Evolutionary conservation across 2,113 vertebrate genomes (phyloP).

Genomic region (Alces alces): DNA sequence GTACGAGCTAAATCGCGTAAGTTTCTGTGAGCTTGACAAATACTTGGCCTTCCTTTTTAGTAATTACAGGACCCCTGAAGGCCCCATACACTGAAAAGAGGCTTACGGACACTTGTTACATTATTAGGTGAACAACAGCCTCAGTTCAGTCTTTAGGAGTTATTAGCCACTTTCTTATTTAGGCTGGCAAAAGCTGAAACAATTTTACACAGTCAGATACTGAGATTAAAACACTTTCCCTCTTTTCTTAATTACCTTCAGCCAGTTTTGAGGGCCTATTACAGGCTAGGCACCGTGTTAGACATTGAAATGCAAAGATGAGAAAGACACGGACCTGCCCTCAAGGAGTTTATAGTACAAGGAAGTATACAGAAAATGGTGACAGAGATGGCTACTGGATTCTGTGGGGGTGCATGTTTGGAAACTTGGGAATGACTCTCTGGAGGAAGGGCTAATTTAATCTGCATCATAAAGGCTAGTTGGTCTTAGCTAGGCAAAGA

Average conservation of each 20-base stretch:
- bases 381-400: neutral
- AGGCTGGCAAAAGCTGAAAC: neutral
- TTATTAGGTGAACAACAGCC: neutral
- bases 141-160: neutral
- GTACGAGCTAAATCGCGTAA: neutral
- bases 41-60: neutral
- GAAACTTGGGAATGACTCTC: neutral
- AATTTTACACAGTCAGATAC: neutral
- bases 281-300: fast-evolving
- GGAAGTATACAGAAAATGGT: neutral
- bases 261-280: neutral
- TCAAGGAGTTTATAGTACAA: neutral
- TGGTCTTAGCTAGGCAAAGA: neutral
- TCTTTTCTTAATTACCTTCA: neutral
- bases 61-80: neutral
- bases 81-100: neutral
- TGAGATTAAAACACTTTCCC: neutral
- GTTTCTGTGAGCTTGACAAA: neutral
- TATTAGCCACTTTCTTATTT: neutral
- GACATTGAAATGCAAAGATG: neutral
- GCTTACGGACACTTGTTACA: neutral
- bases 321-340: neutral
- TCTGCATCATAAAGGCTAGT: neutral
- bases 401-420: neutral
- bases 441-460: neutral